Percentiles rank a stretch among this genome's conserved stretches.
Conservation (phyloP, 2,888 invertebrate genomes). For the Priapulus caudatus region DNA sequence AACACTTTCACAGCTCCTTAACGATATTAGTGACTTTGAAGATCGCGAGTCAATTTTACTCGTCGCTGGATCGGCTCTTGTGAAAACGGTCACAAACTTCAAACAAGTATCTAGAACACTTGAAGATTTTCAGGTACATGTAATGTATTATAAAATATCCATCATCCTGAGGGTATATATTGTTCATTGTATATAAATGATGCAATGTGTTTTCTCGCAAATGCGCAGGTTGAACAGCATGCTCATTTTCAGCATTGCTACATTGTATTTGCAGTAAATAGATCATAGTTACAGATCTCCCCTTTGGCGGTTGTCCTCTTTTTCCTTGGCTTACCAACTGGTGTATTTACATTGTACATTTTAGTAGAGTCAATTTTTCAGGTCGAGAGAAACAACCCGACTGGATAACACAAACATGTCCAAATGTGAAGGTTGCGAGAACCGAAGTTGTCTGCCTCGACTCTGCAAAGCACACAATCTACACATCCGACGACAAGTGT, state of each 20-base stretch:
- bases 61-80: slow-evolving; percentile 67
- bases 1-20: slow-evolving; percentile 23
- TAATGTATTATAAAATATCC: no score
- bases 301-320: no score
- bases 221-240: no score
- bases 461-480: slow-evolving; percentile 32
- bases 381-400: slow-evolving; percentile 6
- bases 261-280: no score
- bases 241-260: no score
- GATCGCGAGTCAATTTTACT: slow-evolving; percentile 43
- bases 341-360: no score
- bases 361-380: no score
- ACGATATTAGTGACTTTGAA: not conserved
- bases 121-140: not conserved
- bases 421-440: slow-evolving; percentile 52
- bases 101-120: slow-evolving; percentile 43
- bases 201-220: no score
- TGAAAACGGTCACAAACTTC: slow-evolving; percentile 79
- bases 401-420: slow-evolving; percentile 29
- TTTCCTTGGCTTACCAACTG: no score
- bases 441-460: slow-evolving; percentile 33
- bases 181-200: no score
- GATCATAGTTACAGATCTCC: no score
- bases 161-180: no score
- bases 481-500: slow-evolving; percentile 33